Evolutionary conservation across 2,888 invertebrate genomes (phyloP).

Genomic region (Volucella inflata): DNA sequence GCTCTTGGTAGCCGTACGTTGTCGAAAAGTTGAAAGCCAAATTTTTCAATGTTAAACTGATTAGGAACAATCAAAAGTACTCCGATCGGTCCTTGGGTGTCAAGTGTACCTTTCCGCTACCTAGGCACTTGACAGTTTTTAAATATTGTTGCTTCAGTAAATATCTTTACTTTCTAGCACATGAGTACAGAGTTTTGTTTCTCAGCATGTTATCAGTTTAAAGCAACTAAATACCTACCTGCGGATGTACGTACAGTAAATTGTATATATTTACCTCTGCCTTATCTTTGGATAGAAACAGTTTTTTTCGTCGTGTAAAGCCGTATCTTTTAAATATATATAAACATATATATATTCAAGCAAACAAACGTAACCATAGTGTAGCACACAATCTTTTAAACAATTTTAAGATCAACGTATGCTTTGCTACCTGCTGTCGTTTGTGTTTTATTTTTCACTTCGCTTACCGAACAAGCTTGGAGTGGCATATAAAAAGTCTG

Average conservation of each 20-base stretch:
- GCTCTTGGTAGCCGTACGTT: too few species aligned
- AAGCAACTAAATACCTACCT: background rate
- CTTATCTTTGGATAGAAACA: conserved; percentile 53
- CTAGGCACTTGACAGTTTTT: background rate
- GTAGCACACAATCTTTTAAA: conserved; percentile 5
- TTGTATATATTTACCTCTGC: conserved; percentile 17
- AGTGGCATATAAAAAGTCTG: conserved; percentile 41
- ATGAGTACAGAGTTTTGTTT: conserved; percentile 20
- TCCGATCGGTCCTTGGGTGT: too few species aligned
- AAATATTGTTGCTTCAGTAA: conserved; percentile 26
- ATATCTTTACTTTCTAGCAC: conserved; percentile 44
- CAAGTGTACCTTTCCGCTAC: too few species aligned
- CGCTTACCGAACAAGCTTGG: conserved; percentile 1
- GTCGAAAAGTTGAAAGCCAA: too few species aligned
- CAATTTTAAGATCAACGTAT: conserved; percentile 8
- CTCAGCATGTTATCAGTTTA: conserved; percentile 32
- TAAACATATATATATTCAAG: background rate
- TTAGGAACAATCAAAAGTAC: too few species aligned
- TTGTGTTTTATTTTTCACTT: conserved; percentile 34
- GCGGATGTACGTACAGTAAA: background rate
- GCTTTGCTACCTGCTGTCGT: conserved; percentile 16
- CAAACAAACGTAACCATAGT: conserved; percentile 53
- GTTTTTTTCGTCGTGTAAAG: conserved; percentile 18
- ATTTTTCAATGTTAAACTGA: too few species aligned
- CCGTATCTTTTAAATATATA: conserved; percentile 36